Base-by-base conservation (phyloP, 1,140 invertebrate species). In the Bicyclus anynana region DNA sequence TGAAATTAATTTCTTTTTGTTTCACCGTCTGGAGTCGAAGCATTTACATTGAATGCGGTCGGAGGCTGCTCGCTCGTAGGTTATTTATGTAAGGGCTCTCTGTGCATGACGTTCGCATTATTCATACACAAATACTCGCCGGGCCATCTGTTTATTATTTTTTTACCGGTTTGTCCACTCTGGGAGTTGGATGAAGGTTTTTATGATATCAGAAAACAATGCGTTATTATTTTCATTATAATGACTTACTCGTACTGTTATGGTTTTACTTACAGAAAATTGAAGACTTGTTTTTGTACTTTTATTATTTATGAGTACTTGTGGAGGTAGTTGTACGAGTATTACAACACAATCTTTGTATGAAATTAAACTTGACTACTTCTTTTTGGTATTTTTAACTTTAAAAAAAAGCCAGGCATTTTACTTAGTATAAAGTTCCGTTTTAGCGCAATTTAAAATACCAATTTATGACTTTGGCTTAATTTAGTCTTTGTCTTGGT, bases 1-100 rank as follows among this genome's bases (percentile, higher is more conserved):
- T 74, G 74, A 87, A 85, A 85, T 85, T 87, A 87, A 87, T 84
- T 87, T 87, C 56, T 77, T 87, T 87, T 87, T 87, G 82, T 87
- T 87, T 84, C 72, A 81, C 70, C 83, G 83, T 84, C 84, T 84
- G 84, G 72, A 77, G 69, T 75, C 77, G 80, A 66, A 61, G 72
- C 80, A 86, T 86, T 87, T 84, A 87, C 84, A 86, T 87, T 87
- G 80, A 87, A 87, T 87, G 80, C 71, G 73, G 71, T 79, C 74
- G 76, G 81, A 78, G 79, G 80, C 79, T 78, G 82, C 67, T 57
- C 69, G 73, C 67, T 80, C 63, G 72, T 73, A 65, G 58, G 77
- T 82, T 87, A 85, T 87, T 87, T 87, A 87, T 87, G 80, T 81
- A 69, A 74, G 72, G 78, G 68, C 74, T 65, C 71, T 77, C 62